Base-by-base conservation (phyloP, 2,113 vertebrate genomes). In the Columba livia region DNA sequence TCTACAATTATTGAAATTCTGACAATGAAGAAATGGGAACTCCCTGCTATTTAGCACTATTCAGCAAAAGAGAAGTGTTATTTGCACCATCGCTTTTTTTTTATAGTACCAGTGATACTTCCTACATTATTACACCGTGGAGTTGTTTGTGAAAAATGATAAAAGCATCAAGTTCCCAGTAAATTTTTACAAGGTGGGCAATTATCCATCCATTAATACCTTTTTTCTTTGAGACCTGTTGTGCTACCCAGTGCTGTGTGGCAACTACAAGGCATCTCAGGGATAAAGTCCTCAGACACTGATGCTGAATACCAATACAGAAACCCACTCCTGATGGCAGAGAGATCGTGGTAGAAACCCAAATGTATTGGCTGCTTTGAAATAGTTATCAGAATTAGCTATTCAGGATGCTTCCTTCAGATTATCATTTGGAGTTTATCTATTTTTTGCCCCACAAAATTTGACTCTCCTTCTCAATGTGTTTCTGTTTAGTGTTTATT, bases 1-100 rank as follows among this genome's bases (percentile, higher is more conserved):
- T 85, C 89, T 86, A 82, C 73, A 96, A 95, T 97, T 96, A 97
- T 93, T 62, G 58, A 97, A 96, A 96, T 88, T 48, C 58, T 95
- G 79, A 53, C 74, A 94, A 93, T 80, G 89, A 92, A 94, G 73
- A 92, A 96, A 95, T 53, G 65, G 91, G 67, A 96, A 82, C 82
- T 91, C 94, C 91, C 65, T 93, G 73, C 92, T 88, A 72, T 91
- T 95, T 82, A 96, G 29, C 65, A 93, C 82, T 57, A 23, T 94
- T 97, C 93, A 94, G 75, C 84, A 89, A 90, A 89, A 95, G 58
- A 72, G 86, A 88, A 80, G 48, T 80, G 72, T 56, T 96, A 96
- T 96, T 97, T 97, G 66, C 91, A 85, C 85, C 94, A 93, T 90
- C 83, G 83, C 60, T 93, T 82, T 90, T 82, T 90, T 94, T 94